A percentile compares a stretch with the other conserved stretches of the same genome.
Evolutionary conservation across 2,888 invertebrate species (phyloP).

Genomic region (Orthosia gracilis): DNA sequence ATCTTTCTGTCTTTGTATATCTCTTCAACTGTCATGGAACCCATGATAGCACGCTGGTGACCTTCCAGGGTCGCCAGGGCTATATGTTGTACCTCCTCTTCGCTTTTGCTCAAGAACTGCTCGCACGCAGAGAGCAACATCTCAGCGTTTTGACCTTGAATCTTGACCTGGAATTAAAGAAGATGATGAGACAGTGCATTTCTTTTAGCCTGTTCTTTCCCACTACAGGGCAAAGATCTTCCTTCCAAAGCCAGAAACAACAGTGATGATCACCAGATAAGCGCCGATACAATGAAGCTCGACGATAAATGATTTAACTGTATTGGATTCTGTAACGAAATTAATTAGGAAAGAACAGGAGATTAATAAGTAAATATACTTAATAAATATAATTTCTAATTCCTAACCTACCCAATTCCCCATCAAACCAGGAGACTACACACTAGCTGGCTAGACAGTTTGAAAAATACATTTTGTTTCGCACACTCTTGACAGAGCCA

Average conservation of each 20-base stretch:
- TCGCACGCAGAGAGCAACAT: conserved; percentile 98
- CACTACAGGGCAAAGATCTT: no score
- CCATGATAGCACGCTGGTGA: conserved; percentile 98
- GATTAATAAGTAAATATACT: no score
- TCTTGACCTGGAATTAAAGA: conserved; percentile 93
- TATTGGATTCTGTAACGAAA: not conserved
- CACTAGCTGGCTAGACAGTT: not conserved
- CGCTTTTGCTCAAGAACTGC: conserved; percentile 97
- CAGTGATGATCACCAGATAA: not conserved
- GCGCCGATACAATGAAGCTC: not conserved
- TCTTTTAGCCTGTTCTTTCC: no score
- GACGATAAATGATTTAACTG: not conserved
- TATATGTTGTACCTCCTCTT: conserved; percentile 97
- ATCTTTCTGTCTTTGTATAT: conserved; percentile 99
- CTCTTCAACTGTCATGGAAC: conserved; percentile 99
- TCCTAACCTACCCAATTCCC: no score
- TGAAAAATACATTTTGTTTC: no score
- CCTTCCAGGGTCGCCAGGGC: conserved; percentile 98
- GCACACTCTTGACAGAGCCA: no score
- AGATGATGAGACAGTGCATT: not conserved
- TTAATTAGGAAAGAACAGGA: not conserved
- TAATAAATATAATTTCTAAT: no score
- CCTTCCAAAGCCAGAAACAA: not conserved
- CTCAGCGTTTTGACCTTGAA: conserved; percentile 97
- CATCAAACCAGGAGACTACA: not conserved